These are phyloP conservation scores for Microcaecilia unicolor DNA, from an alignment of 2,797 vertebrate species.

Conservation along the genomic window DNA sequence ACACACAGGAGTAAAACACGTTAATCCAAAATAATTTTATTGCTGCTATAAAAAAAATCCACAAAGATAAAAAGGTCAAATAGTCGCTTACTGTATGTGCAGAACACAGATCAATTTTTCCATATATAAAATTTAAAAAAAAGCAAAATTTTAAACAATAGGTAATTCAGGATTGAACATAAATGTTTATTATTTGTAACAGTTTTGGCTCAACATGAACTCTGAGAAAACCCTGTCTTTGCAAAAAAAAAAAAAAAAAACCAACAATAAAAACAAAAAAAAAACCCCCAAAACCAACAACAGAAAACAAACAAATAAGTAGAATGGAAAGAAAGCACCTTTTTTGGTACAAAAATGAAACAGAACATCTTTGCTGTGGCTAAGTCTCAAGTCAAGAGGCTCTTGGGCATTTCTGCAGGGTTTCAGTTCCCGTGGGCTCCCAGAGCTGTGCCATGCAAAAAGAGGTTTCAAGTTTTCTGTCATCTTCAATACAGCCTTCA, in stretches of 20 bases:
- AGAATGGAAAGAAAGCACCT: too few relatives aligned
- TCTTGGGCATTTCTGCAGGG: not conserved
- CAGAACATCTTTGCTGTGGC: not conserved
- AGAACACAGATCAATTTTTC: too few relatives aligned
- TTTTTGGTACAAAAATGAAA: not conserved
- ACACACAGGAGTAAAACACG: not conserved
- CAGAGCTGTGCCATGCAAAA: not conserved
- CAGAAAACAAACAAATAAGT: too few relatives aligned
- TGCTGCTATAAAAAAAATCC: conserved; percentile 56
- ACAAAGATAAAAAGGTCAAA: conserved; percentile 20
- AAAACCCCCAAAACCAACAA: not conserved
- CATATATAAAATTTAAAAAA: too few relatives aligned
- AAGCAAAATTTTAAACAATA: too few relatives aligned
- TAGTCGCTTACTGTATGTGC: conserved; percentile 12
- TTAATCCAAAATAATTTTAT: conserved; percentile 91
- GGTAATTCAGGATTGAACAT: too few relatives aligned
- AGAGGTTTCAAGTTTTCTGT: not conserved
- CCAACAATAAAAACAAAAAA: not conserved
- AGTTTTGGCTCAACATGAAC: conserved; percentile 32
- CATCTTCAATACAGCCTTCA: not conserved
- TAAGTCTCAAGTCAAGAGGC: not conserved
- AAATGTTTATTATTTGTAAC: conserved; percentile 7
- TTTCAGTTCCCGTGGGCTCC: too few relatives aligned
- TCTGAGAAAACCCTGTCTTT: not conserved
- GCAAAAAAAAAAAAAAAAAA: not conserved